Evolutionary conservation across 2,888 invertebrate genomes (phyloP).

Genomic region (Eilema caniola): DNA sequence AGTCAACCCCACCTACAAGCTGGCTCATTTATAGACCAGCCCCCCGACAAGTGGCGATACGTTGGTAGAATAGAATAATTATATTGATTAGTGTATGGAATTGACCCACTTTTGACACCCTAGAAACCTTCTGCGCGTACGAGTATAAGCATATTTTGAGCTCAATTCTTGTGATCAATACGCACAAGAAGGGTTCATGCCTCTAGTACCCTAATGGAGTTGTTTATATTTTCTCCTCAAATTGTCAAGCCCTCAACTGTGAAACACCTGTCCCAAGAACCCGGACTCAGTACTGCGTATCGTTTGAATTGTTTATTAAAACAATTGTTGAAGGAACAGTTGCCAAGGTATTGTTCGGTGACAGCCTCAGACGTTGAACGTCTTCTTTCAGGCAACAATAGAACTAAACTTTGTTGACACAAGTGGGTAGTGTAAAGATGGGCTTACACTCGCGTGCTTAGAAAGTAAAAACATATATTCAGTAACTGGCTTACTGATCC

Average conservation of each 20-base stretch:
- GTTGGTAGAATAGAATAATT: no score
- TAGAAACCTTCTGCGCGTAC: no score
- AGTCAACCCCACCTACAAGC: no score
- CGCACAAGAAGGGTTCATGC: no score
- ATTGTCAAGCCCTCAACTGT: not conserved
- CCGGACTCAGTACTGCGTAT: not conserved
- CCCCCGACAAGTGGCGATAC: no score
- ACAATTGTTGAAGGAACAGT: conserved; percentile 21
- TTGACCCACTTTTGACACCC: no score
- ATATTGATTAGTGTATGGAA: no score
- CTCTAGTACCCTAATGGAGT: no score
- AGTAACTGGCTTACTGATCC: not conserved
- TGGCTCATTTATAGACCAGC: no score
- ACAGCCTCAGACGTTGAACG: conserved; percentile 7
- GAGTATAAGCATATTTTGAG: no score
- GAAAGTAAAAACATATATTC: not conserved
- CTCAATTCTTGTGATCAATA: no score
- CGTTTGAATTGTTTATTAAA: conserved; percentile 2
- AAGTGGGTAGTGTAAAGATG: conserved; percentile 25
- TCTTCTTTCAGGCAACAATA: conserved; percentile 22
- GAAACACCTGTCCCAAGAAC: not conserved
- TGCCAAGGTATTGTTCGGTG: conserved; percentile 19
- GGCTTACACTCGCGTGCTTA: conserved; percentile 15
- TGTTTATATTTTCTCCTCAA: no score
- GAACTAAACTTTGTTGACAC: conserved; percentile 27